A percentile compares a stretch with the other conserved stretches of the same genome.
phyloP scores from a whole-genome alignment of 2,888 invertebrate genomes.

The Charanyca ferruginea region DNA sequence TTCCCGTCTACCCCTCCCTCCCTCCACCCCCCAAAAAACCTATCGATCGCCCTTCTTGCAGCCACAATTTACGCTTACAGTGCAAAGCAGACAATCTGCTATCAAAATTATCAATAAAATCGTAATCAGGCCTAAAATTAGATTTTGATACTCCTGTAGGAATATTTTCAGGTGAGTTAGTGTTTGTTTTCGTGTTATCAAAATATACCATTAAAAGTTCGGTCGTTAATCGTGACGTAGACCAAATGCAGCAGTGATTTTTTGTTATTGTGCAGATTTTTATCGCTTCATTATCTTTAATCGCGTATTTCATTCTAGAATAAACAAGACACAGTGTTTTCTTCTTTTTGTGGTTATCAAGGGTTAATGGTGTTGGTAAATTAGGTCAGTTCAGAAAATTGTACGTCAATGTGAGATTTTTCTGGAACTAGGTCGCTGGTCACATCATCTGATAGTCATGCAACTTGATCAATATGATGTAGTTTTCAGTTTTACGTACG shows the following conservation, averaged over 20 bases:
- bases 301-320: neutral
- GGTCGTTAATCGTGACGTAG: conserved; percentile 81
- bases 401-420: conserved; percentile 69
- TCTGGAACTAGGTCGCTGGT: conserved; percentile 80
- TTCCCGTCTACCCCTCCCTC: conserved; percentile 67
- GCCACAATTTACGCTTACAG: conserved; percentile 83
- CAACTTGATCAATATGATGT: conserved; percentile 56
- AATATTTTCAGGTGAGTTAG: conserved; percentile 75
- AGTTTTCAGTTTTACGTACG: conserved; percentile 3
- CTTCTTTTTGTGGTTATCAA: conserved; percentile 3
- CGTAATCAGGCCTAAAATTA: conserved; percentile 77
- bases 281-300: neutral
- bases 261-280: conserved; percentile 64
- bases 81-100: conserved; percentile 77
- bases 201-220: conserved; percentile 69
- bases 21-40: conserved; percentile 70
- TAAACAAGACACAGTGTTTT: neutral
- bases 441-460: conserved; percentile 69
- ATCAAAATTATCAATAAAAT: conserved; percentile 75
- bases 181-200: conserved; percentile 50
- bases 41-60: conserved; percentile 82
- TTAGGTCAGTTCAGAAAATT: conserved; percentile 68
- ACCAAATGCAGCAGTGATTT: conserved; percentile 68
- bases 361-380: conserved; percentile 34
- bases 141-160: conserved; percentile 59